Percentiles rank a stretch among this genome's conserved stretches.
Conservation (phyloP, 2,888 invertebrate genomes). For the Cheilosia grossa region DNA sequence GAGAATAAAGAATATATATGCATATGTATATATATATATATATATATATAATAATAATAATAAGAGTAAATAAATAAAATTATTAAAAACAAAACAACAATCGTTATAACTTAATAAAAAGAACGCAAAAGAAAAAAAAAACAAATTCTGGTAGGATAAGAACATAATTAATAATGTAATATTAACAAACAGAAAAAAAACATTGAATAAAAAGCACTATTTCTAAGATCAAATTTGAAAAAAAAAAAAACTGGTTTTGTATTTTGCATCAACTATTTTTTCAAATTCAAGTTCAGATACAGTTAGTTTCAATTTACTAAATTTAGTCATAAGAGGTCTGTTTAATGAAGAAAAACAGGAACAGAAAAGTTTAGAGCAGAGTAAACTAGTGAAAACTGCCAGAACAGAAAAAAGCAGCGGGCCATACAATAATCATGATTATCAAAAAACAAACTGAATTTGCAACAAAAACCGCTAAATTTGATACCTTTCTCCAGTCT, state of each 20-base stretch:
- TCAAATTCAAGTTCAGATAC: not conserved
- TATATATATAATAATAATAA: conserved; percentile 33
- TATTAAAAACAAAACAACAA: conserved; percentile 64
- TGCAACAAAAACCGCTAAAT: too few relatives aligned
- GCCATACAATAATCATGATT: too few relatives aligned
- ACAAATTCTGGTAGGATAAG: conserved; percentile 69
- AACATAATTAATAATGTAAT: conserved; percentile 71
- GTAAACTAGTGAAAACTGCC: too few relatives aligned
- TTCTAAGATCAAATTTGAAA: conserved; percentile 74
- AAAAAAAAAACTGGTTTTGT: conserved; percentile 57
- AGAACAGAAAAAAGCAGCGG: too few relatives aligned
- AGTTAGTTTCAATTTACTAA: too few relatives aligned
- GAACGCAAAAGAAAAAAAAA: conserved; percentile 37
- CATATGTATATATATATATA: conserved; percentile 63
- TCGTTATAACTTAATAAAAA: conserved; percentile 67
- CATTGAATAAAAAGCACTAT: conserved; percentile 73
- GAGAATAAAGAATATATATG: conserved; percentile 70
- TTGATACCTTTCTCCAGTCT: too few relatives aligned
- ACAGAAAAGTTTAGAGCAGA: too few relatives aligned
- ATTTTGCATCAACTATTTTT: conserved; percentile 3
- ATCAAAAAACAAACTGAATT: too few relatives aligned
- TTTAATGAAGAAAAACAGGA: too few relatives aligned
- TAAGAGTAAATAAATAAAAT: conserved; percentile 65
- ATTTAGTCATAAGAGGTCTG: too few relatives aligned
- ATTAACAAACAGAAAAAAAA: conserved; percentile 63